Percentiles rank a stretch among this genome's conserved stretches.
Conservation (phyloP, 2,113 vertebrate species). For the Vulpes vulpes region DNA sequence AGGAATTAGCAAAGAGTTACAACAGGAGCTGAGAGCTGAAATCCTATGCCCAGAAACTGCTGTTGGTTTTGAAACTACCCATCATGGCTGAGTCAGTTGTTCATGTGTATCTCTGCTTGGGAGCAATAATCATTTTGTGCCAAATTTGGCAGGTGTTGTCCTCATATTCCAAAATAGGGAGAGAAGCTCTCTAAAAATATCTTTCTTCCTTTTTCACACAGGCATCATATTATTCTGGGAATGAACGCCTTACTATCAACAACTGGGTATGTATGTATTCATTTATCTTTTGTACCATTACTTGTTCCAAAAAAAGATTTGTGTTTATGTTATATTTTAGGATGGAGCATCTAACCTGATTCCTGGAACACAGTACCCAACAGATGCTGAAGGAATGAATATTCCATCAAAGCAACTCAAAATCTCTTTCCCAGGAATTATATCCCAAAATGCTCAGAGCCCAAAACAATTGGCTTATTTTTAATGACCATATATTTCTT, state of each 20-base stretch:
- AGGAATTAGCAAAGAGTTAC: conserved; percentile 47
- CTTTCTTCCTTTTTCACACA: conserved; percentile 48
- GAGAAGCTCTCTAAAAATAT: conserved; percentile 73
- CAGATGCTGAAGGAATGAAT: conserved; percentile 27
- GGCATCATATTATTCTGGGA: conserved; percentile 43
- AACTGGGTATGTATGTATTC: background rate
- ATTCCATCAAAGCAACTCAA: background rate
- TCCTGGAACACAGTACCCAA: background rate
- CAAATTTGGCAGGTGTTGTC: conserved; percentile 75
- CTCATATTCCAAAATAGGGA: background rate
- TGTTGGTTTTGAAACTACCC: conserved; percentile 49
- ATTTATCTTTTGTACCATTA: conserved; percentile 47
- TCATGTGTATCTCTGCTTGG: conserved; percentile 8
- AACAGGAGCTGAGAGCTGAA: conserved; percentile 49
- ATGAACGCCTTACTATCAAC: conserved; percentile 38
- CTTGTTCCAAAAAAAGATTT: background rate
- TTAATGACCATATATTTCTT: conserved; percentile 9
- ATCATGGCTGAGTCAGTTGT: conserved; percentile 46
- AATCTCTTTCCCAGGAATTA: background rate
- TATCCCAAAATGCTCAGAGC: background rate
- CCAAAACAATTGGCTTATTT: background rate
- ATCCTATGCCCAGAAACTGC: conserved; percentile 49
- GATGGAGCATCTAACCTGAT: background rate
- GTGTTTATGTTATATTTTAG: conserved; percentile 16
- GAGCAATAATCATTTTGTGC: background rate